These are phyloP conservation scores for Rhodeus uyekii DNA, from an alignment of 2,797 vertebrate genomes.

Conservation along the genomic window DNA sequence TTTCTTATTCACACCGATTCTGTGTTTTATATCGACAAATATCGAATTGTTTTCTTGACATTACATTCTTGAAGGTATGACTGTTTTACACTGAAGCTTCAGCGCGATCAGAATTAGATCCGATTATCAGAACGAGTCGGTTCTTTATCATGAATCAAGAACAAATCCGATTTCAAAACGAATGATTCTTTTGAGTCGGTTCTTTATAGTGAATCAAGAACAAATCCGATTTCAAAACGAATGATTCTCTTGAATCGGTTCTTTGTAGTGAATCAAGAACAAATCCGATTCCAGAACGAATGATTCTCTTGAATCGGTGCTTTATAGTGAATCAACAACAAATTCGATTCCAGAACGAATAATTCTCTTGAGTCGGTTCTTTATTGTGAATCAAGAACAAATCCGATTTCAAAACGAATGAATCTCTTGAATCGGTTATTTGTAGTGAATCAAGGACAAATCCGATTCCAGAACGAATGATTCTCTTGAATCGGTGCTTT, in stretches of 20 bases:
- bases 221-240: not conserved
- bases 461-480: not conserved
- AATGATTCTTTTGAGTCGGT: not conserved
- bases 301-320: no score
- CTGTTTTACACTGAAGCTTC: not conserved
- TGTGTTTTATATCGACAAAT: not conserved
- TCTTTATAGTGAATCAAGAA: conserved; percentile 2
- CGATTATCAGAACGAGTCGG: not conserved
- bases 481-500: no score
- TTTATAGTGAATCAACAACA: not conserved
- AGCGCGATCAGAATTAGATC: no score
- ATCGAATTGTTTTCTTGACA: not conserved
- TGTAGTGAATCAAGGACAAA: no score
- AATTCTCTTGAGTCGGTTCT: not conserved
- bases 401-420: not conserved
- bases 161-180: not conserved
- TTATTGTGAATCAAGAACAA: not conserved
- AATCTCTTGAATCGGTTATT: not conserved
- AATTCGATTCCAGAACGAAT: not conserved
- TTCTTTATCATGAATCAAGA: not conserved
- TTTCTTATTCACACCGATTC: not conserved
- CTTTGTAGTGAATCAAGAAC: no score
- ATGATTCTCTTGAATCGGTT: not conserved
- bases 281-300: not conserved
- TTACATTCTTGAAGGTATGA: not conserved